Percentiles rank a stretch among this genome's conserved stretches.
These are phyloP conservation scores for Drosophila triauraria DNA, from an alignment of 1,140 invertebrate species.

Conservation along the genomic window DNA sequence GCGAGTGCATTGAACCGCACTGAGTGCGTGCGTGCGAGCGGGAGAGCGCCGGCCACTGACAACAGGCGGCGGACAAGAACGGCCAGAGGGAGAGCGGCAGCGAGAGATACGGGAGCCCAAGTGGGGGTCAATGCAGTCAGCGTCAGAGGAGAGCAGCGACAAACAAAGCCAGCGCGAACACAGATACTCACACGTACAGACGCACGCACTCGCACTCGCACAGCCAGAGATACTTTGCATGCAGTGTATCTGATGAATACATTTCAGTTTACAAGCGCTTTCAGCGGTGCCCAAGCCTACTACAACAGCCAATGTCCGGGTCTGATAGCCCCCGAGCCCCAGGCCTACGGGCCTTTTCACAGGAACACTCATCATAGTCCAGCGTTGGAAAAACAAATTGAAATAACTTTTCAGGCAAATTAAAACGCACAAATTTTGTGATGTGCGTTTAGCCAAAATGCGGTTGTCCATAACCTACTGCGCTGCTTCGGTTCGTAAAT, in stretches of 20 bases:
- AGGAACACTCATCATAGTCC: no score
- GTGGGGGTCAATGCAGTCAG: constrained; percentile 81
- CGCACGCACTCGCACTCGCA: constrained; percentile 31
- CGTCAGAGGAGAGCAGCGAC: constrained; percentile 37
- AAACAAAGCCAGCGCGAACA: constrained; percentile 45
- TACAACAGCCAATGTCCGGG: constrained; percentile 57
- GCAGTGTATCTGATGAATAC: constrained; percentile 76
- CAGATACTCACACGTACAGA: constrained; percentile 26
- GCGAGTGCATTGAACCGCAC: constrained; percentile 75
- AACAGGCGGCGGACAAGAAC: constrained; percentile 21
- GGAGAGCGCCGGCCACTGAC: constrained; percentile 27
- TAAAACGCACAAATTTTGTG: no score
- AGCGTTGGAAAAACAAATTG: no score
- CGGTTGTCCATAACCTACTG: no score
- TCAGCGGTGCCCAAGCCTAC: constrained; percentile 7
- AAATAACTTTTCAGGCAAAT: no score
- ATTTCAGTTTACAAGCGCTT: constrained; percentile 42
- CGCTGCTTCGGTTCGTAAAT: no score
- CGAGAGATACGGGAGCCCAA: constrained; percentile 52
- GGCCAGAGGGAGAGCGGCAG: neutral
- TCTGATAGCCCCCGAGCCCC: constrained; percentile 21
- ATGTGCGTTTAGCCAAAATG: no score
- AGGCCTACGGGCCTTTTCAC: neutral
- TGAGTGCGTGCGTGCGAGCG: constrained; percentile 58
- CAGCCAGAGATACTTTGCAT: constrained; percentile 45